Base-by-base conservation (phyloP, 2,888 invertebrate genomes). In the Nomada fucata region DNA sequence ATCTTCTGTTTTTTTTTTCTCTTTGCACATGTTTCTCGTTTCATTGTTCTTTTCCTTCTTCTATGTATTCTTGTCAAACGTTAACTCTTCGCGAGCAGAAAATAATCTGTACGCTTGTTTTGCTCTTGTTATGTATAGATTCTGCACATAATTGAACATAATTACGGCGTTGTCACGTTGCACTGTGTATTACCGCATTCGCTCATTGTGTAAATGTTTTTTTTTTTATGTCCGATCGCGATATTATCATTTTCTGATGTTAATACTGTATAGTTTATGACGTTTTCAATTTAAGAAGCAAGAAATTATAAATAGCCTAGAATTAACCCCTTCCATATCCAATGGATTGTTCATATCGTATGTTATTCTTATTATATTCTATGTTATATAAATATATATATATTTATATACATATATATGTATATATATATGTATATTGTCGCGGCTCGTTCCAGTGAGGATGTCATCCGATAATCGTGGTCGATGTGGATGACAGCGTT, bases 251-350 rank as follows among this genome's bases (percentile, higher is more conserved):
- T 77, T 76, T 80, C 81, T 86, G 88, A 91, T 92, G 91, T 92
- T 92, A 91, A 92, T 92, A 92, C 65, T 92, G 92, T 92, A 92
- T 92, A 92, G 92, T 92, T 92, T 92, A 92, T 91, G 87, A 90
- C 87, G 87, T 89, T 91, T 59, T 90, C 90, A 87, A 79, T 79
- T 86, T 88, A 71, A 82, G 84, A 75, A 84, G 79, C 71, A 82
- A 74, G 79, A 79, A 89, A 88, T 71, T 87, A 88, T 90, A 91
- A 86, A 90, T 88, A 90, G 84, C 76, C 88, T 85, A 85, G 83
- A 73, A 76, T 91, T 90, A 87, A 90, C 87, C 86, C 83, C 86
- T 83, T 82, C 83, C 79, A 86, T 88, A 84, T 88, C 81, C 85
- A 79, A 91, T 90, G 89, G 88, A 91, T 91, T 91, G 91, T 92